Percentiles rank a stretch among this genome's conserved stretches.
Conservation (phyloP, 2,113 vertebrate species). For the Terrapene triunguis region DNA sequence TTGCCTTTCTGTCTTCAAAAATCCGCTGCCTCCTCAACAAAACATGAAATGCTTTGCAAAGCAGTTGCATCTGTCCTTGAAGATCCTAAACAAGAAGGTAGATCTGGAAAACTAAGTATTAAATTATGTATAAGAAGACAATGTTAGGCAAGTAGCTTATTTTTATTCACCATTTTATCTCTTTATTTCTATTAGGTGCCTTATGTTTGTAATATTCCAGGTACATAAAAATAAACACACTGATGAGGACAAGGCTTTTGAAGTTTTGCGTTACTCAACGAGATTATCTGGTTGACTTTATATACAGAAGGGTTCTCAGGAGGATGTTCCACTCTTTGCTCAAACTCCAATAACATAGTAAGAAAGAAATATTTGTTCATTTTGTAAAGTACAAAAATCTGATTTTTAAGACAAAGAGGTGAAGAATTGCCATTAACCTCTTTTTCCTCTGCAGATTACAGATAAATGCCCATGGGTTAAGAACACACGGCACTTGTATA, state of each 20-base stretch:
- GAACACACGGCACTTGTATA: background rate
- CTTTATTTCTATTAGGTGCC: constrained; percentile 30
- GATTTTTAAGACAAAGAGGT: constrained; percentile 7
- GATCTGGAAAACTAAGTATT: constrained; percentile 40
- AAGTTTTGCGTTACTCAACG: background rate
- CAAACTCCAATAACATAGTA: background rate
- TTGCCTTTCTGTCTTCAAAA: constrained; percentile 59
- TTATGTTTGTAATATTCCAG: constrained; percentile 30
- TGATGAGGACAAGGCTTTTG: background rate
- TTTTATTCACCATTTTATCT: background rate
- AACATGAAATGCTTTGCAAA: constrained; percentile 49
- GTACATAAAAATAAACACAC: constrained; percentile 1
- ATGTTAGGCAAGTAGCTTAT: constrained; percentile 17
- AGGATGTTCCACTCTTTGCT: background rate
- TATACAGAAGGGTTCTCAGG: background rate
- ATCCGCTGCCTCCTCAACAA: constrained; percentile 31
- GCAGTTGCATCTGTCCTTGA: constrained; percentile 22
- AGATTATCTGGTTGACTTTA: background rate
- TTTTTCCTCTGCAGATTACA: background rate
- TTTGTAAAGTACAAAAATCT: background rate
- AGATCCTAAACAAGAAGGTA: constrained; percentile 28
- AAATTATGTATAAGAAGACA: constrained; percentile 16
- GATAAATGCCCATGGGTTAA: constrained; percentile 4
- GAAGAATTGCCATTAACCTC: background rate
- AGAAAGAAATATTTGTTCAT: background rate